These are phyloP conservation scores for Phyto melanocephala DNA, from an alignment of 2,888 invertebrate genomes.

Conservation along the genomic window DNA sequence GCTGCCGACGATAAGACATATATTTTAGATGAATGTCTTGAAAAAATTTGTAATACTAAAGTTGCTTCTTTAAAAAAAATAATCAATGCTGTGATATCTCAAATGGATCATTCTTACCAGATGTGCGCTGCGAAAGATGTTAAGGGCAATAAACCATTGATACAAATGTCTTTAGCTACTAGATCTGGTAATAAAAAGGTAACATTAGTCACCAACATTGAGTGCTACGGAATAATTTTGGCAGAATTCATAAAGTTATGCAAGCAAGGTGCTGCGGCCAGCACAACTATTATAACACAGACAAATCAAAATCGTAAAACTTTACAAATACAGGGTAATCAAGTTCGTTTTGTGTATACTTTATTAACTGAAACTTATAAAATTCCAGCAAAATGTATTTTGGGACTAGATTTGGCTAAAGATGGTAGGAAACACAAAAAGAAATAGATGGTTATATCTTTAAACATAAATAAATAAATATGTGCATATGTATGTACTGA, in stretches of 20 bases:
- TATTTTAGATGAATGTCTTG: slow-evolving; percentile 73
- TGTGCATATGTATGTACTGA: too few relatives aligned
- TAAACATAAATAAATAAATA: too few relatives aligned
- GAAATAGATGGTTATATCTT: slow-evolving; percentile 43
- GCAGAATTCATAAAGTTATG: slow-evolving; percentile 89
- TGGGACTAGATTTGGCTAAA: slow-evolving; percentile 77
- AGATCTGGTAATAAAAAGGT: slow-evolving; percentile 94
- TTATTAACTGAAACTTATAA: slow-evolving; percentile 78
- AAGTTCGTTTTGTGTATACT: slow-evolving; percentile 81
- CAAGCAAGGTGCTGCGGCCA: slow-evolving; percentile 91
- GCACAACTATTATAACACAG: slow-evolving; percentile 87
- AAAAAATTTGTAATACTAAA: slow-evolving; percentile 70
- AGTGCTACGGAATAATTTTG: slow-evolving; percentile 90
- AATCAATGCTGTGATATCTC: slow-evolving; percentile 82
- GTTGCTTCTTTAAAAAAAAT: slow-evolving; percentile 84
- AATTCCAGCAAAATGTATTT: slow-evolving; percentile 77
- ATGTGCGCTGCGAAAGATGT: slow-evolving; percentile 78
- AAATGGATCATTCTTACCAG: slow-evolving; percentile 82
- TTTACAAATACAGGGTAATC: slow-evolving; percentile 94
- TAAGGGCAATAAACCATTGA: slow-evolving; percentile 85
- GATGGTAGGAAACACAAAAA: slow-evolving; percentile 76
- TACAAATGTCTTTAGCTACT: slow-evolving; percentile 87
- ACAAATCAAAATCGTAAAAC: slow-evolving; percentile 87
- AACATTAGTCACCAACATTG: slow-evolving; percentile 93
- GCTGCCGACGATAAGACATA: slow-evolving; percentile 70